Evolutionary conservation across 1,140 invertebrate species (phyloP).

Genomic region (Ceratina calcarata): DNA sequence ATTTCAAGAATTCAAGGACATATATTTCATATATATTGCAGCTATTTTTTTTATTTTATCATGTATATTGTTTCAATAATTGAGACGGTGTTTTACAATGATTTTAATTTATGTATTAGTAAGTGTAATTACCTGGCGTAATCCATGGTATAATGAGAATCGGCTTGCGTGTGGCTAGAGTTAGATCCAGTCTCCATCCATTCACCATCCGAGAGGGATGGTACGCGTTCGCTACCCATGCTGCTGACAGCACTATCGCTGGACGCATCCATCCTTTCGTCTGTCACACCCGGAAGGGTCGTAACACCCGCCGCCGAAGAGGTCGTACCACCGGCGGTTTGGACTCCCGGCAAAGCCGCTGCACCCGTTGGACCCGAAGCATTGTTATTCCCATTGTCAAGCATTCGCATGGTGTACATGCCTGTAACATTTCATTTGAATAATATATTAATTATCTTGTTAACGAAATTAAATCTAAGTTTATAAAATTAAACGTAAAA

Average conservation of each 20-base stretch:
- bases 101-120: too few relatives aligned
- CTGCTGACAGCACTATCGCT: constrained; percentile 94
- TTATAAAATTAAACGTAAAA: too few relatives aligned
- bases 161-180: constrained; percentile 85
- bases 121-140: constrained; percentile 73
- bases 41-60: too few relatives aligned
- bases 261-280: constrained; percentile 89
- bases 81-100: too few relatives aligned
- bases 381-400: constrained; percentile 83
- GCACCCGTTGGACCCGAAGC: constrained; percentile 75
- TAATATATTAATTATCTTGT: not conserved
- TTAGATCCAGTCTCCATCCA: constrained; percentile 94
- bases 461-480: too few relatives aligned
- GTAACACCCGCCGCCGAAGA: constrained; percentile 69
- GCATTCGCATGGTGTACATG: constrained; percentile 92
- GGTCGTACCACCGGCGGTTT: constrained; percentile 62
- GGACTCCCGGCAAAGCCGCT: constrained; percentile 74
- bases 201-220: constrained; percentile 91
- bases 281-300: constrained; percentile 68
- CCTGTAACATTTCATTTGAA: constrained; percentile 81
- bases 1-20: too few relatives aligned
- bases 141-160: constrained; percentile 83
- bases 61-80: too few relatives aligned
- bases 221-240: constrained; percentile 94
- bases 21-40: too few relatives aligned